phyloP scores from a whole-genome alignment of 2,888 invertebrate species.

The Bellardia bayeri region DNA sequence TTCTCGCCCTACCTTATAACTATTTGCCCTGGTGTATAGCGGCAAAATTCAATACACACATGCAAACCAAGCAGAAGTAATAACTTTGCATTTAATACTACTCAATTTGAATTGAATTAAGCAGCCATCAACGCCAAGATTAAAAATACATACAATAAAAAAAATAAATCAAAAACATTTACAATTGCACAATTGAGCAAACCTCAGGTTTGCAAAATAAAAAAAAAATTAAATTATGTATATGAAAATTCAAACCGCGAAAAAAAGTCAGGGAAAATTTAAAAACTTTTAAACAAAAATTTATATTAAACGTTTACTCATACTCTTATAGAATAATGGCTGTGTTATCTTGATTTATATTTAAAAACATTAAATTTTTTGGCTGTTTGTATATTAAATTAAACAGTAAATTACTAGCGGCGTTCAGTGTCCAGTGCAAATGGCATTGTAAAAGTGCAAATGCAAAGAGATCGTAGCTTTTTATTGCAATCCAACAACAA shows the following conservation, averaged over 20 bases:
- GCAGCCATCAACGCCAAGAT: slow-evolving; percentile 44
- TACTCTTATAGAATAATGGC: neutral
- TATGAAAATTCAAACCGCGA: neutral
- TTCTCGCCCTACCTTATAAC: neutral
- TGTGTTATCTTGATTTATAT: neutral
- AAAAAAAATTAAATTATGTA: slow-evolving; percentile 9
- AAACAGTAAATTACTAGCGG: no score
- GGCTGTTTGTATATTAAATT: no score
- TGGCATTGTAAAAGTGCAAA: no score
- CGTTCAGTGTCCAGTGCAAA: no score
- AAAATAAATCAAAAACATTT: slow-evolving; percentile 13
- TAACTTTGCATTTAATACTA: slow-evolving; percentile 30
- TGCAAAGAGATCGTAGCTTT: no score
- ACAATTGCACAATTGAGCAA: slow-evolving; percentile 10
- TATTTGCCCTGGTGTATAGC: neutral
- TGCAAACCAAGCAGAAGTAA: slow-evolving; percentile 41
- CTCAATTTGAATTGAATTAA: slow-evolving; percentile 65
- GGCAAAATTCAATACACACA: neutral
- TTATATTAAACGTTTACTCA: neutral
- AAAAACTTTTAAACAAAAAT: neutral
- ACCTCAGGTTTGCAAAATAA: neutral
- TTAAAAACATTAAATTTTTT: neutral
- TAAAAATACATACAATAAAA: slow-evolving; percentile 19
- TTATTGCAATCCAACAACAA: no score
- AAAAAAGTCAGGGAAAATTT: neutral